Percentiles rank a stretch among this genome's conserved stretches.
Conservation (phyloP, 2,888 invertebrate genomes). For the Unio pictorum region DNA sequence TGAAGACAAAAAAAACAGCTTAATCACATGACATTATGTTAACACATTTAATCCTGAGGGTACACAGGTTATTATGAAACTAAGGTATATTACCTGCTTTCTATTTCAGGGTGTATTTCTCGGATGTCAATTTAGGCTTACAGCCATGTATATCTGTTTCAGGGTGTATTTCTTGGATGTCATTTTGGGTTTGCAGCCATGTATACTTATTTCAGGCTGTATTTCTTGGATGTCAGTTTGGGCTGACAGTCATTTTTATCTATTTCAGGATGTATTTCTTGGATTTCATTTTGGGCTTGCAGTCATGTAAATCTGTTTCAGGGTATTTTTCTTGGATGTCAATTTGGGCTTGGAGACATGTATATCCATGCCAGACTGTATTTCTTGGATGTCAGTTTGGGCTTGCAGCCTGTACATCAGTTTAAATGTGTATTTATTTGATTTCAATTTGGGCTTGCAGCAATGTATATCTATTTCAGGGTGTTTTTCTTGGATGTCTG, state of each 20-base stretch:
- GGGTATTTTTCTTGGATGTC: constrained; percentile 77
- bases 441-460: constrained; percentile 82
- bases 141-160: constrained; percentile 71
- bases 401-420: constrained; percentile 74
- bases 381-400: constrained; percentile 83
- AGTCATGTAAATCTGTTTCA: constrained; percentile 73
- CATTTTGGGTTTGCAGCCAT: constrained; percentile 66
- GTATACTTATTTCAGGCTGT: constrained; percentile 77
- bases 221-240: not conserved
- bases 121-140: constrained; percentile 82
- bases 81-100: constrained; percentile 58
- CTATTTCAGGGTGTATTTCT: constrained; percentile 71
- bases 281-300: too few species aligned
- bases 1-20: too few species aligned
- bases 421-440: constrained; percentile 74
- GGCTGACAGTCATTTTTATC: too few species aligned
- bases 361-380: constrained; percentile 78
- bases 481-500: constrained; percentile 70
- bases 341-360: constrained; percentile 83
- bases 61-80: too few species aligned
- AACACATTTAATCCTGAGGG: too few species aligned
- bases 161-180: too few species aligned
- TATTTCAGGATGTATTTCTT: too few species aligned
- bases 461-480: constrained; percentile 82
- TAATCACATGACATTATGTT: too few species aligned